A percentile compares a stretch with the other conserved stretches of the same genome.
Evolutionary conservation across 2,797 vertebrate genomes (phyloP).

Genomic region (Catharus ustulatus): DNA sequence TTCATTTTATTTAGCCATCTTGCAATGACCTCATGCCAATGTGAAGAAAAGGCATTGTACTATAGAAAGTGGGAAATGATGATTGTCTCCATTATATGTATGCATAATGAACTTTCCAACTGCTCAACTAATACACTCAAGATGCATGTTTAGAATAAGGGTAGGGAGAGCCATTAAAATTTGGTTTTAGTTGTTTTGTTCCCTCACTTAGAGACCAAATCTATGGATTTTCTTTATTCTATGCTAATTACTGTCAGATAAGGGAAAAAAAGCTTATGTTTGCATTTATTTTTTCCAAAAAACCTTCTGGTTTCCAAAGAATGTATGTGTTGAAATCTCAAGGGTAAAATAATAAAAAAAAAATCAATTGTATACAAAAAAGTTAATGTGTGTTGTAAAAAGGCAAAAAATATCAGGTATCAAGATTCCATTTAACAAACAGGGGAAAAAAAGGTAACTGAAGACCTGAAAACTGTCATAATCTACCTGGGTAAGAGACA

Average conservation of each 20-base stretch:
- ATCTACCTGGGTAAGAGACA: background rate
- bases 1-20: background rate
- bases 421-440: background rate
- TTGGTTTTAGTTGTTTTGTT: background rate
- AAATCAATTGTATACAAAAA: background rate
- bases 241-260: background rate
- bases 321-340: background rate
- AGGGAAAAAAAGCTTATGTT: background rate
- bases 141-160: rapidly evolving
- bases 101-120: background rate
- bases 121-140: background rate
- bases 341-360: background rate
- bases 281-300: background rate
- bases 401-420: background rate
- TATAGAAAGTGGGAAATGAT: background rate
- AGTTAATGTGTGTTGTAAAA: background rate
- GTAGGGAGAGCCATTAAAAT: background rate
- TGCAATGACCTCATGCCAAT: background rate
- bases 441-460: rapidly evolving
- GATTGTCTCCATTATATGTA: background rate
- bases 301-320: background rate
- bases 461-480: background rate
- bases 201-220: background rate
- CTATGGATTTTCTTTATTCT: background rate
- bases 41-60: background rate